Base-by-base conservation (phyloP, 2,797 vertebrate species). In the Gallinago stenura region DNA sequence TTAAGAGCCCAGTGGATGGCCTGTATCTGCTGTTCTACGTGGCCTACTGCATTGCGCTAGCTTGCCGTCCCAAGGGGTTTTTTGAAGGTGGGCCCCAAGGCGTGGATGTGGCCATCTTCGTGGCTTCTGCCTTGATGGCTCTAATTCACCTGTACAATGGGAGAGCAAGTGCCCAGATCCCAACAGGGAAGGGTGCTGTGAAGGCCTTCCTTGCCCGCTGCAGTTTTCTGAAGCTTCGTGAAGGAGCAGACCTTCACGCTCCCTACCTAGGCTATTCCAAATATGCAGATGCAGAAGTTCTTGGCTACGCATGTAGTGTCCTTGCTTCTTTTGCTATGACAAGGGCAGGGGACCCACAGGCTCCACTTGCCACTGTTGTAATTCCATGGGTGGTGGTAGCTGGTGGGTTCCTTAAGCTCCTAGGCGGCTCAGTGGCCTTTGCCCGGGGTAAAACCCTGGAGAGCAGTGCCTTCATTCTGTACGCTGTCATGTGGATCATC, bases 401-500 rank as follows among this genome's bases (percentile, higher is more conserved):
- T 3, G 99, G 99, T 6, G 99, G 99, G 14, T 69, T 97, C 12
- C 97, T 99, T 30, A 98, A 98, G 96, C 89, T 99, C 39, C 92
- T 99, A 3, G 97, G 98, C 0, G 99, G 99, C 35, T 98, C 98
- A 0, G 98, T 99, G 69, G 98, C 98, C 20, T 99, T 99, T 81
- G 97, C 99, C 60, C 97, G 98, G 39, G 99, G 99, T 69, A 99
- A 99, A 97, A 99, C 99, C n/a, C 97, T 99, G 56, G 99, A 99
- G 96, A 99, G 99, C 96, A 98, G 98, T 1, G 98, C 98, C 31
- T 99, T 99, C 92, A 97, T 98, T 53, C 96, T 99, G 51, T 99
- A 99, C 7, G 98, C 98, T 8, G 41, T 98, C 71, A 98, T 99
- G 98, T 99, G 99, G 99, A 93, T 97, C 28, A 97, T 99, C 56